These are phyloP conservation scores for Scylla paramamosain DNA, from an alignment of 1,140 invertebrate species.

Conservation along the genomic window DNA sequence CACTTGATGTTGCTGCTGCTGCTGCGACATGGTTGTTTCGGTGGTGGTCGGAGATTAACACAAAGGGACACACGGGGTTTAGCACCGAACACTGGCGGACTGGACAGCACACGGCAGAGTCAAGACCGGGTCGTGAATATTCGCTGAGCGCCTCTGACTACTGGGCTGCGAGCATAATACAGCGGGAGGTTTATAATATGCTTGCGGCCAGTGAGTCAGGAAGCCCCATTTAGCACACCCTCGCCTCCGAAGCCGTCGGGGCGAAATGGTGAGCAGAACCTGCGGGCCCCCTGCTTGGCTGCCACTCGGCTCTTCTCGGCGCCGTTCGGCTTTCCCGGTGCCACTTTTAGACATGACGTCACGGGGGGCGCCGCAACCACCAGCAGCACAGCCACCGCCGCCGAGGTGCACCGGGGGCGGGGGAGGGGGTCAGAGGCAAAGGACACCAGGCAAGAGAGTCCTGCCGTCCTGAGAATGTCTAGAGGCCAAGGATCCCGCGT, in stretches of 20 bases:
- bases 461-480: not conserved
- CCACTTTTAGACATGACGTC: constrained; percentile 77
- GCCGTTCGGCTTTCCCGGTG: constrained; percentile 65
- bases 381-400: constrained; percentile 48
- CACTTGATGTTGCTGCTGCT: constrained; percentile 75
- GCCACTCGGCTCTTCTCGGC: constrained; percentile 65
- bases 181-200: constrained; percentile 76
- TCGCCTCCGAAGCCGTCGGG: constrained; percentile 76
- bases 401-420: not conserved
- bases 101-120: constrained; percentile 63
- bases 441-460: not conserved
- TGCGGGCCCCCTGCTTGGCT: constrained; percentile 55
- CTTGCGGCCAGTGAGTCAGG: constrained; percentile 75
- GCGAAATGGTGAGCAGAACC: constrained; percentile 73
- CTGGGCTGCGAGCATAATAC: constrained; percentile 76
- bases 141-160: constrained; percentile 70
- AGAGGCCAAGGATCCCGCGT: not conserved
- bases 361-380: constrained; percentile 69
- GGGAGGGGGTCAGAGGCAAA: not conserved
- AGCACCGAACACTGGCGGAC: constrained; percentile 65
- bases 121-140: constrained; percentile 68
- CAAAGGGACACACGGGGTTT: constrained; percentile 55
- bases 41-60: constrained; percentile 67
- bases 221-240: constrained; percentile 78
- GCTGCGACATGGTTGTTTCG: constrained; percentile 68